Evolutionary conservation across 2,797 vertebrate genomes (phyloP), one percentile per base, ranked within the genome.

Genomic region (Enteromius afrohamiltoni): DNA sequence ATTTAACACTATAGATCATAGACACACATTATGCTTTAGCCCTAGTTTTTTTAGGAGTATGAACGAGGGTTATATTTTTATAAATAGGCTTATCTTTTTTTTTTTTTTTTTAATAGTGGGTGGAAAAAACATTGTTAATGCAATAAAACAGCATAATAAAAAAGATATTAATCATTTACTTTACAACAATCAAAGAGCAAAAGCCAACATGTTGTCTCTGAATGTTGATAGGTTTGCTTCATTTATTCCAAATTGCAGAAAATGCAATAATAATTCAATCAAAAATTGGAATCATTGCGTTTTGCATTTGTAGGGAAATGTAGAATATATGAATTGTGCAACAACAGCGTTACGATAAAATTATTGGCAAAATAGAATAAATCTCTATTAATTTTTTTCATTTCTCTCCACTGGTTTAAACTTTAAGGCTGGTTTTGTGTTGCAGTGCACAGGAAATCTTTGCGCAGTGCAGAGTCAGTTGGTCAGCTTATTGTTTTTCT

Each of bases 381-480:
- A 62, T 17, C 0, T 10, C 7, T 16, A 73, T 31, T 51, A 0
- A 19, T 19, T 51, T 73, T 51, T 31, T 21, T 13, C 3, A 70
- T 70, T 58, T 42, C 40, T 45, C 70, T 73, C 45, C 70, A 31
- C 70, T 19, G 16, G 26, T 73, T 73, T 58, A 58, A 58, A 58
- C n/a, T 55, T n/a, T 73, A 21, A 26, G 16, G 47, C 26, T 51
- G n/a, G 53, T 69, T 76, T 55, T 31, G 69, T n/a, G 49, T 42
- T 21, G 13, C 19, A 1, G 4, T 65, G 31, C 19, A 69, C 21
- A 45, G 9, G 34, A 60, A 29, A 21, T 51, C 62, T 80, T 71
- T 80, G 67, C 51, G 3, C 67, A 80, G 31, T 65, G 62, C 79
- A 82, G 84, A 64, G 64, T 42, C 65, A 58, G 67, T 85, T 47